Base-by-base conservation (phyloP, 2,797 vertebrate genomes). In the Gymnoscopelus microlampas region DNA sequence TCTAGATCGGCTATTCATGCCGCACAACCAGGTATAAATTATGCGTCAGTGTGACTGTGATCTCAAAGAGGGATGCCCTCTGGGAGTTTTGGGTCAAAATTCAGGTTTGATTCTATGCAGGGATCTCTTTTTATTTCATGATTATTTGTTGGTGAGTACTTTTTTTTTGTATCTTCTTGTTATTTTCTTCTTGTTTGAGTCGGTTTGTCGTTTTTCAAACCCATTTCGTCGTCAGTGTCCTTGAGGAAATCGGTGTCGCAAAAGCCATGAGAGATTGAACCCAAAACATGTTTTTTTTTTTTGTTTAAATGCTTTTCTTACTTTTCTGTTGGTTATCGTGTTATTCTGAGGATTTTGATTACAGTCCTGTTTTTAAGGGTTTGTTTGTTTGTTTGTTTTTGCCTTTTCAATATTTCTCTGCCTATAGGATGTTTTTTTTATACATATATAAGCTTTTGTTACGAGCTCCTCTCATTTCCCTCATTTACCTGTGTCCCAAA, bases 61-160 rank as follows among this genome's bases (percentile, higher is more conserved):
- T 50, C 29, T n/a, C 26, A 15, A 32, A 14, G 54, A 10, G 10
- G 48, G 60, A 35, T 13, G 26, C 73, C 60, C 73, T 44, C 32
- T 78, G 47, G 72, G 64, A 44, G 39, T 74, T 82, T 81, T 66
- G 62, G 74, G 72, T 79, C 60, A 71, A 84, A 66, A 73, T 87
- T 85, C 82, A 87, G 81, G 78, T 85, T 77, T 64, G 83, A 83
- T 74, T 87, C 54, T 78, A 73, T 82, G 86, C 91, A 90, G 92
- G 90, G 90, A 89, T 83, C 82, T 78, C 35, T 47, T 15, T 9
- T 54, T 71, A 6, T 71, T 70, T 66, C 50, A 51, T 51, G 50
- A 51, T 35, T 35, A 35, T 44, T 44, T 26, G 60, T 67, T 74
- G 23, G 8, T 39, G 11, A 8, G 15, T 8, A n/a, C 50, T 54